A percentile compares a stretch with the other conserved stretches of the same genome.
Evolutionary conservation across 2,113 vertebrate species (phyloP).

Genomic region (Chlamydotis undulata): DNA sequence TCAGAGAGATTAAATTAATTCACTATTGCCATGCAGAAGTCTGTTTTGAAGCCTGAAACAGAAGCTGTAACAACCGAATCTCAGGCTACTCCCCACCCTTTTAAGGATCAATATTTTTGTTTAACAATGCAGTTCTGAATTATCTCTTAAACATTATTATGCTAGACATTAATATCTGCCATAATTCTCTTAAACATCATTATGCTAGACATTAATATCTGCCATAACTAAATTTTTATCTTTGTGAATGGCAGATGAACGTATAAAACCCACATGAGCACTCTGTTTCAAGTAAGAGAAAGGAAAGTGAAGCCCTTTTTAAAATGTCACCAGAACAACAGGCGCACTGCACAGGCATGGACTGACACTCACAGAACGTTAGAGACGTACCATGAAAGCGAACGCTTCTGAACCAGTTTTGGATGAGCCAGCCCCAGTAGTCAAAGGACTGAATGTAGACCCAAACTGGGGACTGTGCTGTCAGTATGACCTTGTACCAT

Average conservation of each 20-base stretch:
- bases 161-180: not conserved
- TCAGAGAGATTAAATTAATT: not conserved
- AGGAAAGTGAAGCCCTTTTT: not conserved
- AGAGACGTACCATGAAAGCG: fast-evolving
- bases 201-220: not conserved
- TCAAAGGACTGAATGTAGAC: not conserved
- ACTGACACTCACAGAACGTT: no score
- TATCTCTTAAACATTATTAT: not conserved
- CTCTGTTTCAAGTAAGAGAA: not conserved
- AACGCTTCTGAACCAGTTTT: not conserved
- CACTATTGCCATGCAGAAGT: not conserved
- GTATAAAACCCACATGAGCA: not conserved
- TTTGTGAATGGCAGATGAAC: not conserved
- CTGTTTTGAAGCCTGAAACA: not conserved
- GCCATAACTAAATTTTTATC: not conserved
- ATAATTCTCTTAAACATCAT: not conserved
- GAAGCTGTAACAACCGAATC: not conserved
- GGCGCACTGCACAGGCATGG: fast-evolving
- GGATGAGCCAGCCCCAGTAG: not conserved
- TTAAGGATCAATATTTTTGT: not conserved
- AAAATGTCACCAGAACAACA: not conserved
- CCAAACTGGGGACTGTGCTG: fast-evolving
- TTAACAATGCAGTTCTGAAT: not conserved
- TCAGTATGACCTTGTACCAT: not conserved
- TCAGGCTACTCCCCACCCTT: not conserved